Base-by-base conservation (phyloP, 2,888 invertebrate genomes). In the Platypus cylindrus region DNA sequence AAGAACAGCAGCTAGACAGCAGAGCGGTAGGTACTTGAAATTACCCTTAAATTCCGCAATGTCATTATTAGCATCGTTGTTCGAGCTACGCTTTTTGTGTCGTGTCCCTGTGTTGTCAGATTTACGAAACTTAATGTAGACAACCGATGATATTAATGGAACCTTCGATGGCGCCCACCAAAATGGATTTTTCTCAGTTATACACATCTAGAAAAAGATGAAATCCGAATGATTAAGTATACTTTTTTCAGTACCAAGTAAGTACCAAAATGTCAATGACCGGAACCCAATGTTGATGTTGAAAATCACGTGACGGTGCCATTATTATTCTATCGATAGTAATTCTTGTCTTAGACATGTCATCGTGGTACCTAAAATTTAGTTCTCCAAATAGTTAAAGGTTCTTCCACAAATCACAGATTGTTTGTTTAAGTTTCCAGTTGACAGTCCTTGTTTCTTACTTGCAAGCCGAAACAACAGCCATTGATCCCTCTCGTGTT, bases 141-240 rank as follows among this genome's bases (percentile, higher is more conserved):
- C 32, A 18, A 40, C 32, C 2, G 37, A 34, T 3, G 40, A 30
- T 15, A 34, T 24, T 11, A 38, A n/a, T 14, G 32, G 17, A 17
- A 30, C 36, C 17, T 36, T n/a, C n/a, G n/a, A n/a, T n/a, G n/a
- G n/a, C n/a, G n/a, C n/a, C n/a, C n/a, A 46, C 44, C 44, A 45
- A 34, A 39, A 44, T 1, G 45, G 45, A 32, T 49, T 45, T 24
- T 32, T 36, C 1, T 32, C 25, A 14, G 33, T 39, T 2, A 40
- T 34, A 28, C 49, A 49, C 36, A 49, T 30, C 48, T 48, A 36
- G 34, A 46, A 46, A 34, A 13, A 13, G 9, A 13, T 7, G 5
- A 5, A 26, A 7, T 26, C n/a, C 5, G 7, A 26, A 26, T n/a
- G n/a, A 13, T 24, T 11, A 24, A 32, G 8, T 15, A 25, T 27